Evolutionary conservation across 2,113 vertebrate genomes (phyloP), one percentile per base, ranked within the genome.

Genomic region (Crypturellus undulatus): DNA sequence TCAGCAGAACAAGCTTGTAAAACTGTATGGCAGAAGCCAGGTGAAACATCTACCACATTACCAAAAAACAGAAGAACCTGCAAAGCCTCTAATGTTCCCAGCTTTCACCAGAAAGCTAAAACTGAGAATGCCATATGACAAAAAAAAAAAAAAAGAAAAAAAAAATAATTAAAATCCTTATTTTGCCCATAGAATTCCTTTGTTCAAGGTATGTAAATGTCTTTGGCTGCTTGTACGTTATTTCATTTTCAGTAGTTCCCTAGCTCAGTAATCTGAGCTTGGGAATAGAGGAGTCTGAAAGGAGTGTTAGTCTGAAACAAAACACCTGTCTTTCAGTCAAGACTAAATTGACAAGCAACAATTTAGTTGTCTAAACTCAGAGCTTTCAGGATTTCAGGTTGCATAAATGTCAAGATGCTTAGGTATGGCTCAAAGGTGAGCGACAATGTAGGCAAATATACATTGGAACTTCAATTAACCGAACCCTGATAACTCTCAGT

Each of bases 321-420:
- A 98, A 97, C 97, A 98, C 96, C 97, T 98, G 97, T 98, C 98
- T 98, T 96, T 98, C 97, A 98, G 97, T 85, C 93, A 93, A 97
- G 97, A 90, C 90, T 96, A 97, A 97, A 97, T 95, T 98, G 98
- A 98, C 97, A 98, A 97, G 98, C 95, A 97, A 97, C 98, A 98
- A 98, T 98, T 98, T 98, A 98, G 97, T 98, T 98, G 98, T 98
- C 98, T 97, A 98, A 98, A 98, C 96, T 96, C 96, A 95, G 96
- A 97, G 97, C 97, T 98, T 98, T 98, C 97, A 97, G 93, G 94
- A 97, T 98, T 98, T 97, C 95, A 96, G 97, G 95, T 96, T 97
- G 85, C 97, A 96, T 98, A 96, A 96, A 98, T 98, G 97, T 98
- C 97, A 98, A 96, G 97, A 97, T 97, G 96, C 96, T 96, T 94